phyloP scores from a whole-genome alignment of 1,140 invertebrate species.

The Lutraria rhynchaena region DNA sequence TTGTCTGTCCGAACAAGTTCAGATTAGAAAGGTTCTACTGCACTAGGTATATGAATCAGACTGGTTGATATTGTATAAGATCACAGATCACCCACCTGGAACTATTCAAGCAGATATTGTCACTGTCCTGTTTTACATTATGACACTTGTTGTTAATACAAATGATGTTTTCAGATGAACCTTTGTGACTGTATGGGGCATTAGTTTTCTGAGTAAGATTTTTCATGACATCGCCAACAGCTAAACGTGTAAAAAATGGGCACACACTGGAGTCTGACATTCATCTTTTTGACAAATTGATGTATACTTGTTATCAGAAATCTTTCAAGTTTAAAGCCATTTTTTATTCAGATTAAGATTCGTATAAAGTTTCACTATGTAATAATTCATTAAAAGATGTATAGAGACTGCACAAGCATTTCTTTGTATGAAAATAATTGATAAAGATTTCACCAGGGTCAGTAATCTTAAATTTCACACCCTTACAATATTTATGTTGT shows the following conservation, averaged over 20 bases:
- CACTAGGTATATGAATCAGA: too few relatives aligned
- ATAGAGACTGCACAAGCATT: conserved; percentile 29
- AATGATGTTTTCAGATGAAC: too few relatives aligned
- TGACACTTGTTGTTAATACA: too few relatives aligned
- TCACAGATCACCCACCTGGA: too few relatives aligned
- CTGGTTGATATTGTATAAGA: too few relatives aligned
- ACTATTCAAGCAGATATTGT: too few relatives aligned
- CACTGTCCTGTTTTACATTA: too few relatives aligned
- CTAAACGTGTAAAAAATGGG: conserved; percentile 23
- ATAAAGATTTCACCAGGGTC: conserved; percentile 15
- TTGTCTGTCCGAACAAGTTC: too few relatives aligned
- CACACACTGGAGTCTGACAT: conserved; percentile 14
- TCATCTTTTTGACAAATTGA: conserved; percentile 57
- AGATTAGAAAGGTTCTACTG: too few relatives aligned
- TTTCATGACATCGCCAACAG: conserved; percentile 15
- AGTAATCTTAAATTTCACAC: conserved; percentile 48
- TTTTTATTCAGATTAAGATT: conserved; percentile 44
- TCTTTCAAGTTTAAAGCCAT: conserved; percentile 52
- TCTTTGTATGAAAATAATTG: conserved; percentile 19
- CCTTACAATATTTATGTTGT: conserved; percentile 46
- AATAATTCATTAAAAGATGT: conserved; percentile 43
- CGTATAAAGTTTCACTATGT: conserved; percentile 35
- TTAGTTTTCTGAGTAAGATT: conserved; percentile 37
- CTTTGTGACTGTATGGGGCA: conserved; percentile 23
- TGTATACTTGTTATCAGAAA: conserved; percentile 49